phyloP scores from a whole-genome alignment of 2,113 vertebrate genomes.

The Oenanthe oenanthe region DNA sequence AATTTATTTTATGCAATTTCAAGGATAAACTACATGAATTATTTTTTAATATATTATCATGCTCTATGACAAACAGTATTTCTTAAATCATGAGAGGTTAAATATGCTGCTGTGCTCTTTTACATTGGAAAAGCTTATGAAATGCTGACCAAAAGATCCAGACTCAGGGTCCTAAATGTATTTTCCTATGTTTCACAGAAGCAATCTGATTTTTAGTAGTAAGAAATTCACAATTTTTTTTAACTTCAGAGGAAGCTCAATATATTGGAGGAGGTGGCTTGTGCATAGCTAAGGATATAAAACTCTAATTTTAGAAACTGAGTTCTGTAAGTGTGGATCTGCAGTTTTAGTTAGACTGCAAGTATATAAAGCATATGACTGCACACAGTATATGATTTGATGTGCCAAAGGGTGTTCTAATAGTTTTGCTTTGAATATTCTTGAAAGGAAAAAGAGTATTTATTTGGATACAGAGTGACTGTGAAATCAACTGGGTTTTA shows the following conservation, averaged over 20 bases:
- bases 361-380: constrained; percentile 12
- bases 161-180: background rate
- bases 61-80: background rate
- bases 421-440: background rate
- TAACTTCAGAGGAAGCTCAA: background rate
- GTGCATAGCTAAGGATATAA: constrained; percentile 19
- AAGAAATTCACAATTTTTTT: background rate
- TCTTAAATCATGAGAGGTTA: background rate
- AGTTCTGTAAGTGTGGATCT: background rate
- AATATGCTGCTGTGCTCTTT: background rate
- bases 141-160: background rate
- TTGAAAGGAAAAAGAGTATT: background rate
- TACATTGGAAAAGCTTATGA: background rate
- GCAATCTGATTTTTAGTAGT: background rate
- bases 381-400: background rate
- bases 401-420: background rate
- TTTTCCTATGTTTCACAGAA: background rate
- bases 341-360: constrained; percentile 2
- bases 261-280: background rate
- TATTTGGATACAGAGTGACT: background rate
- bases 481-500: background rate
- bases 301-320: constrained; percentile 30
- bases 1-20: background rate
- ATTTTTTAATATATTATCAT: background rate
- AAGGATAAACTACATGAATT: background rate